Evolutionary conservation across 2,888 invertebrate genomes (phyloP).

Genomic region (Phymatocera aterrima): DNA sequence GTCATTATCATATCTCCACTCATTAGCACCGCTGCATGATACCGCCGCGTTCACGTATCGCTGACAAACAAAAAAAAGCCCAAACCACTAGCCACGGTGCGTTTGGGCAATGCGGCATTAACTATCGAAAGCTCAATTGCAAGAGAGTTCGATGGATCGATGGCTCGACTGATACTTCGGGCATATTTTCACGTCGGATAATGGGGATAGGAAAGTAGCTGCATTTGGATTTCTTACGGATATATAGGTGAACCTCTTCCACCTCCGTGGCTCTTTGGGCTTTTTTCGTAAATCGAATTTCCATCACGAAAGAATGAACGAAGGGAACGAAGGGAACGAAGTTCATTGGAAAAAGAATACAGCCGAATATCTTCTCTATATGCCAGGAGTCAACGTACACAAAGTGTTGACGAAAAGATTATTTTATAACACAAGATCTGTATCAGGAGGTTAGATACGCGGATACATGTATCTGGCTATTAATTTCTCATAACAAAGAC

Average conservation of each 20-base stretch:
- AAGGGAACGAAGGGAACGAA: too few species aligned
- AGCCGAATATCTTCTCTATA: too few species aligned
- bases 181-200: neutral
- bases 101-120: neutral
- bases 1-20: constrained; percentile 41
- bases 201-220: too few species aligned
- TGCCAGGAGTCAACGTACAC: neutral
- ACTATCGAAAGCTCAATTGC: neutral
- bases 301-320: too few species aligned
- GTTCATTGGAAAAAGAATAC: too few species aligned
- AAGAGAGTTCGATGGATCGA: neutral
- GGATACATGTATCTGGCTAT: constrained; percentile 35
- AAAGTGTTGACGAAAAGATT: constrained; percentile 25
- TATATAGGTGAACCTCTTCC: too few species aligned
- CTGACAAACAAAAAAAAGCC: neutral
- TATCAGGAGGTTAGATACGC: constrained; percentile 31
- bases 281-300: too few species aligned
- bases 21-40: constrained; percentile 39
- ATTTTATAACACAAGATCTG: constrained; percentile 32
- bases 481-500: constrained; percentile 38
- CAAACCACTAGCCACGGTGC: neutral
- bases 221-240: too few species aligned
- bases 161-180: neutral
- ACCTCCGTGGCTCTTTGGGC: too few species aligned
- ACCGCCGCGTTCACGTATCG: constrained; percentile 8